Conservation (phyloP, 2,888 invertebrate genomes). For the Dinocampus coccinellae region DNA sequence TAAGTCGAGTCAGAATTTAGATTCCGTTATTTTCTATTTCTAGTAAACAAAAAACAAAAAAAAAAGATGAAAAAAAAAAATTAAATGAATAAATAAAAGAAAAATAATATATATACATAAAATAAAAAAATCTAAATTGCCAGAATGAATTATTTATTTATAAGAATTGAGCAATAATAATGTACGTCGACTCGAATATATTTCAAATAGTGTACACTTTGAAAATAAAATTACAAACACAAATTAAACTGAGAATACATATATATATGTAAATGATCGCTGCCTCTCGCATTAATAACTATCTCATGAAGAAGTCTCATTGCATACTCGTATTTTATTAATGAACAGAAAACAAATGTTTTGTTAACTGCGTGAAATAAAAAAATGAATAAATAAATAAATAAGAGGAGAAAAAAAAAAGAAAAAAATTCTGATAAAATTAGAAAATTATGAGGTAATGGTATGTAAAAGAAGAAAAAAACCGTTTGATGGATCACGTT, state of each 20-base stretch:
- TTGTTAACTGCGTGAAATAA: constrained; percentile 19
- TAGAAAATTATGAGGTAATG: constrained; percentile 16
- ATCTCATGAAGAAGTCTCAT: constrained; percentile 4
- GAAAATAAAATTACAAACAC: constrained; percentile 4
- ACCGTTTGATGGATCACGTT: constrained; percentile 17
- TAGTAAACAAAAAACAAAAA: background rate
- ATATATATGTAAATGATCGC: constrained; percentile 16
- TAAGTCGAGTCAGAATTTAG: background rate
- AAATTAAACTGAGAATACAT: background rate
- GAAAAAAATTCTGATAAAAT: constrained; percentile 18
- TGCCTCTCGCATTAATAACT: constrained; percentile 9
- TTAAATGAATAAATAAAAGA: background rate
- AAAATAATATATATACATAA: background rate
- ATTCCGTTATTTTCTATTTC: constrained; percentile 5
- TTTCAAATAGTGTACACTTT: constrained; percentile 8
- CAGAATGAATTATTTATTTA: constrained; percentile 35
- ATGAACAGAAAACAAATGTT: constrained; percentile 5
- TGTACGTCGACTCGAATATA: constrained; percentile 11
- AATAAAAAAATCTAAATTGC: constrained; percentile 2
- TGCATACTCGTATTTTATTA: constrained; percentile 13
- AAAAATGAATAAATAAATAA: constrained; percentile 37
- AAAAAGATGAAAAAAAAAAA: too few species aligned
- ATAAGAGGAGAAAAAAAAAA: constrained; percentile 24
- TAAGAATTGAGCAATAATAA: constrained; percentile 46
- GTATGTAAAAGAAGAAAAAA: constrained; percentile 5